A percentile compares a stretch with the other conserved stretches of the same genome.
Evolutionary conservation across 2,888 invertebrate species (phyloP).

Genomic region (Melinopterus prodromus): DNA sequence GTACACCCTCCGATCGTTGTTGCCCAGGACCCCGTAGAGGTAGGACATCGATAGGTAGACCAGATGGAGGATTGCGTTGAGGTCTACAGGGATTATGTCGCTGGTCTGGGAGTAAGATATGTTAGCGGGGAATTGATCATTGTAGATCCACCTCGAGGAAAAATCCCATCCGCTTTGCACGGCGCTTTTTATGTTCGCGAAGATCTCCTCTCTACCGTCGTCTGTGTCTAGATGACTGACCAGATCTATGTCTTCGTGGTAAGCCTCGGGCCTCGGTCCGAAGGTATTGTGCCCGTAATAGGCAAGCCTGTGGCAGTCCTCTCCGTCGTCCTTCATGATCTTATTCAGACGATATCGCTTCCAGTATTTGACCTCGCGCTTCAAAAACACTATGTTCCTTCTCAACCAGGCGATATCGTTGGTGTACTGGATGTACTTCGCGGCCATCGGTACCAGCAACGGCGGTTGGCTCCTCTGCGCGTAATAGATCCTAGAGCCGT

Average conservation of each 20-base stretch:
- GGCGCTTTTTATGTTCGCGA: constrained; percentile 72
- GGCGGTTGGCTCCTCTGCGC: constrained; percentile 76
- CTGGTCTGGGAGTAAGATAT: constrained; percentile 71
- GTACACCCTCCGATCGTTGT: constrained; percentile 60
- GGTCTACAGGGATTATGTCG: constrained; percentile 79
- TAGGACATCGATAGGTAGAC: constrained; percentile 71
- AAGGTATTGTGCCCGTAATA: constrained; percentile 68
- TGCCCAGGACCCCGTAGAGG: constrained; percentile 65
- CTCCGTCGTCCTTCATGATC: constrained; percentile 62
- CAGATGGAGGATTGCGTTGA: constrained; percentile 79
- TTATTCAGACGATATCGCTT: constrained; percentile 66
- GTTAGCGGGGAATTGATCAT: constrained; percentile 64
- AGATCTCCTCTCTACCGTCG: constrained; percentile 63
- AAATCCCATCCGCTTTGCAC: constrained; percentile 93
- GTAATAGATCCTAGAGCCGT: constrained; percentile 85
- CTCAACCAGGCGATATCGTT: constrained; percentile 70
- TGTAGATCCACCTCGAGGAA: constrained; percentile 80
- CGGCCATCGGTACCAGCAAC: constrained; percentile 75
- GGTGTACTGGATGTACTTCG: constrained; percentile 74
- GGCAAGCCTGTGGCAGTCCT: constrained; percentile 65
- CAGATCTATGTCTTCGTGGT: constrained; percentile 69
- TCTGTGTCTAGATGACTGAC: constrained; percentile 59
- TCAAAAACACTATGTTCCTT: constrained; percentile 65
- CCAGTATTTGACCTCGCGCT: constrained; percentile 74
- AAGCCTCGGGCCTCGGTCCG: constrained; percentile 78